A percentile compares a stretch with the other conserved stretches of the same genome.
Evolutionary conservation across 1,140 invertebrate species (phyloP).

Genomic region (Drosophila bifasciata): DNA sequence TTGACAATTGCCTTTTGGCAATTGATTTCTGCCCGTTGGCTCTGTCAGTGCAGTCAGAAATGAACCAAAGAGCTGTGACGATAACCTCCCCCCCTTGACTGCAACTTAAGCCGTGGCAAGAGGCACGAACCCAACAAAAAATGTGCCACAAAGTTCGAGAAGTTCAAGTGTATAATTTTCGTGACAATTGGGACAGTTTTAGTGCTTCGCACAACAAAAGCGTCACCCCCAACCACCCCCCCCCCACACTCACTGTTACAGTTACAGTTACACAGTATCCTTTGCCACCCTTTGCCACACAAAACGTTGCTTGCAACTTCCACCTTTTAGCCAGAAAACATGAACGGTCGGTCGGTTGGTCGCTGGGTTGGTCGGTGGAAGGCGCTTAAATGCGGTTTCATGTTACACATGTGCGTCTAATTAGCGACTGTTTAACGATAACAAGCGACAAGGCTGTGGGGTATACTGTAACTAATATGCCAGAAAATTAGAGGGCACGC

Average conservation of each 20-base stretch:
- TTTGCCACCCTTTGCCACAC: conserved; percentile 8
- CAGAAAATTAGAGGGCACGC: conserved; percentile 37
- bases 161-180: conserved; percentile 81
- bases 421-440: conserved; percentile 80
- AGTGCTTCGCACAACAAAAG: conserved; percentile 65
- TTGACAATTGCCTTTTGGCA: too few species aligned
- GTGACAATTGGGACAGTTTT: conserved; percentile 78
- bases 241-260: too few species aligned
- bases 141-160: conserved; percentile 52
- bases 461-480: conserved; percentile 76
- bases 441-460: conserved; percentile 39
- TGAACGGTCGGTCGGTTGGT: too few species aligned
- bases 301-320: conserved; percentile 20
- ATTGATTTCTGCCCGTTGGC: too few species aligned
- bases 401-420: conserved; percentile 82
- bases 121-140: too few species aligned
- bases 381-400: conserved; percentile 79
- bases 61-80: conserved; percentile 34
- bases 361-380: too few species aligned
- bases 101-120: conserved; percentile 32
- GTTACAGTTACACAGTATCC: too few species aligned
- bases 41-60: conserved; percentile 1
- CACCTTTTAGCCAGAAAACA: conserved; percentile 20
- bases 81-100: conserved; percentile 11
- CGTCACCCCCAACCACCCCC: too few species aligned